Evolutionary conservation across 2,888 invertebrate species (phyloP), one percentile per base, ranked within the genome.

Genomic region (Doris montereyensis): DNA sequence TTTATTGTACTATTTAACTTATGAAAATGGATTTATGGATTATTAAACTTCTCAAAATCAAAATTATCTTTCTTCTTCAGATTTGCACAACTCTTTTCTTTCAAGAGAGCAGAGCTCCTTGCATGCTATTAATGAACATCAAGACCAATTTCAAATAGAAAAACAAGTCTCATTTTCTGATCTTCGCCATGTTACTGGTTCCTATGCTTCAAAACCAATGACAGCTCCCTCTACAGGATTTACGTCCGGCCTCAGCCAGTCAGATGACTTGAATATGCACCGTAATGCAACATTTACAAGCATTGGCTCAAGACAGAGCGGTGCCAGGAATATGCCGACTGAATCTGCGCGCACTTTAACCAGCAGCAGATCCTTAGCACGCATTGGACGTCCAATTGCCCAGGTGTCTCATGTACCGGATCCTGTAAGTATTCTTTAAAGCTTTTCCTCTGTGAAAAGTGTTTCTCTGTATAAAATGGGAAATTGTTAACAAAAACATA

Each of bases 301-400:
- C 35, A 30, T 60, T 57, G 60, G 35, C 30, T 79, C 79, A 1
- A 52, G 62, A 21, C 79, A 62, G 30, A 28, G 34, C n/a, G 32
- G 72, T 17, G 32, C 30, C 21, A 34, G 10, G 1, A 34, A 57
- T 21, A 75, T 34, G 0, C 30, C 35, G 10, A 41, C 72, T 8
- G 57, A 28, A n/a, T 62, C 62, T 0, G 71, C 52, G 4, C n/a
- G 34, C 32, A 34, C 34, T 24, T 57, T 57, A 0, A 41, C 72
- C 10, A 30, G 68, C 32, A 30, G 5, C 35, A 68, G 67, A 58
- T 73, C 72, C 2, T 28, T 82, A 26, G 74, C 80, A 30, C 83
- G 84, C 73, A 83, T 85, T 70, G 89, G 89, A 5, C 82, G 89
- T 57, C 89, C 89, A 32, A 89, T 89, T 67, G 84, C 89, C 32